Conservation (phyloP, 2,888 invertebrate species). For the Myathropa florea region DNA sequence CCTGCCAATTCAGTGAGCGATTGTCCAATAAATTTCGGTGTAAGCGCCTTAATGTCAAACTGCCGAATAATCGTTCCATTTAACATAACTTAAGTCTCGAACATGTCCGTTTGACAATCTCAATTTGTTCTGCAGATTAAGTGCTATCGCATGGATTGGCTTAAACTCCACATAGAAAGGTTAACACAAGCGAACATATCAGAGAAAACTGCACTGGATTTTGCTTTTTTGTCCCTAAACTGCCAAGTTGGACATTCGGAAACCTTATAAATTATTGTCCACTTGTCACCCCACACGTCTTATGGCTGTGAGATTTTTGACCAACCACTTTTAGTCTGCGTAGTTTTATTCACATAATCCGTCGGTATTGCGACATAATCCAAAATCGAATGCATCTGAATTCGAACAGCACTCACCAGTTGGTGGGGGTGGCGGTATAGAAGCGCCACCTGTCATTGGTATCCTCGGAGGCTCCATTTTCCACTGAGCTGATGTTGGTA, state of each 20-base stretch:
- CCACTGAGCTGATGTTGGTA: constrained; percentile 79
- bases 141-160: not conserved
- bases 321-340: too few species aligned
- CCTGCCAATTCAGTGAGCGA: not conserved
- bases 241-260: too few species aligned
- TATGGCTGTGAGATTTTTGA: too few species aligned
- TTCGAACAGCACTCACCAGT: constrained; percentile 75
- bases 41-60: not conserved
- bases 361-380: constrained; percentile 24
- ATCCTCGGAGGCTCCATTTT: constrained; percentile 80
- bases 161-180: not conserved
- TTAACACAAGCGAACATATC: too few species aligned
- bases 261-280: too few species aligned
- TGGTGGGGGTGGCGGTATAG: constrained; percentile 75
- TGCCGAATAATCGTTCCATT: not conserved
- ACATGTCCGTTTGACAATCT: not conserved
- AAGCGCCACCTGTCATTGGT: constrained; percentile 74
- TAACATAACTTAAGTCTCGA: not conserved
- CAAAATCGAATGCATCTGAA: not conserved
- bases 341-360: not conserved
- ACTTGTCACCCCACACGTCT: too few species aligned
- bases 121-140: not conserved
- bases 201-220: too few species aligned
- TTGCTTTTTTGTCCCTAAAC: too few species aligned
- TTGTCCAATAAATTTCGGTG: not conserved